Conservation (phyloP, 1,140 invertebrate genomes). For the Thrips palmi region DNA sequence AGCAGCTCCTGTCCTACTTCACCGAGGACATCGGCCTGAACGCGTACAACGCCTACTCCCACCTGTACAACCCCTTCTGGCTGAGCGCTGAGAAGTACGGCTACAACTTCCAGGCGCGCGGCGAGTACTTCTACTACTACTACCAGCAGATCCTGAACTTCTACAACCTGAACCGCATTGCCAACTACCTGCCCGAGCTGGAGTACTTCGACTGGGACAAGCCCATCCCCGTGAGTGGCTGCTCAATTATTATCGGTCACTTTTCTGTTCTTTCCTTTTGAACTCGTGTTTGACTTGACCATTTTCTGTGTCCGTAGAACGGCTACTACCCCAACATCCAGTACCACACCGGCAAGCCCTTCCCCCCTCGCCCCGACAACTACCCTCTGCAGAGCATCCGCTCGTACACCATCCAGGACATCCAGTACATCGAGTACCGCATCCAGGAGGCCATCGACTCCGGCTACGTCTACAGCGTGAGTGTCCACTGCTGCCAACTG, state of each 20-base stretch:
- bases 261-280: too few relatives aligned
- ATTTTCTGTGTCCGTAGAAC: too few relatives aligned
- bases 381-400: constrained; percentile 32
- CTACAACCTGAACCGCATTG: constrained; percentile 47
- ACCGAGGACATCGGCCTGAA: constrained; percentile 52
- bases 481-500: too few relatives aligned
- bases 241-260: too few relatives aligned
- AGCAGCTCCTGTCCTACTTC: constrained; percentile 47
- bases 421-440: constrained; percentile 33
- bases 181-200: constrained; percentile 38
- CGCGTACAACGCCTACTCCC: constrained; percentile 42
- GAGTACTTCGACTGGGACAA: constrained; percentile 31
- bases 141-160: constrained; percentile 40
- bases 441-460: constrained; percentile 41
- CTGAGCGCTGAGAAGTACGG: constrained; percentile 30
- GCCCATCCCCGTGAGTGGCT: too few relatives aligned
- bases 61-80: constrained; percentile 41
- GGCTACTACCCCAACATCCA: constrained; percentile 32
- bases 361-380: constrained; percentile 35
- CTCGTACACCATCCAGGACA: constrained; percentile 24
- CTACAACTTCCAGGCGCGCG: constrained; percentile 30
- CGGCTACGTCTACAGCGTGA: too few relatives aligned
- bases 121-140: constrained; percentile 38
- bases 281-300: too few relatives aligned
- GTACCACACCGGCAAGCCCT: too few relatives aligned